phyloP scores from a whole-genome alignment of 1,140 invertebrate species.

The Nylanderia fulva region DNA sequence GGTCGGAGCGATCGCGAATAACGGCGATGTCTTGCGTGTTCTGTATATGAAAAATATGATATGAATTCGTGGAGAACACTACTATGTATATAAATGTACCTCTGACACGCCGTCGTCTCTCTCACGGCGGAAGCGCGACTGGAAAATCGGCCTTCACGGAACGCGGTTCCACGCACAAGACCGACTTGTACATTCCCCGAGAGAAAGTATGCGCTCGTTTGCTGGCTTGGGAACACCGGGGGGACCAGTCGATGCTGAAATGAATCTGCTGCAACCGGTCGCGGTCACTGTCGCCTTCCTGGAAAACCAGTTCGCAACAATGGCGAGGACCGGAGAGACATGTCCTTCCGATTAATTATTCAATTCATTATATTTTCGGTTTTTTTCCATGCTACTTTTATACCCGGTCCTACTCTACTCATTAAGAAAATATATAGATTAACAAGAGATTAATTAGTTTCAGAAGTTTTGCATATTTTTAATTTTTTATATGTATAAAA shows the following conservation, averaged over 20 bases:
- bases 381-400: not conserved
- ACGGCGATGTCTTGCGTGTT: not conserved
- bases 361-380: not conserved
- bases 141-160: slow-evolving; percentile 51
- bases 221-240: not conserved
- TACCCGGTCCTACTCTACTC: too few species aligned
- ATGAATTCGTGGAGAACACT: not conserved
- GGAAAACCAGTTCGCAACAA: slow-evolving; percentile 31
- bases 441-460: too few species aligned
- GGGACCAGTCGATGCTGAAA: slow-evolving; percentile 30
- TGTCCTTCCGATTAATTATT: not conserved
- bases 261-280: not conserved
- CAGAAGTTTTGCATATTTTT: too few species aligned
- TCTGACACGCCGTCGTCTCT: not conserved
- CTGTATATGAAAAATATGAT: not conserved
- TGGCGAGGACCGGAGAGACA: not conserved
- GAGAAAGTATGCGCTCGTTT: slow-evolving; percentile 38
- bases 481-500: too few species aligned
- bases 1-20: not conserved
- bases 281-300: slow-evolving; percentile 27
- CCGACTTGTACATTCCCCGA: slow-evolving; percentile 5
- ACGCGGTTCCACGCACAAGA: slow-evolving; percentile 24
- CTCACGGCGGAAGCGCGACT: slow-evolving; percentile 32
- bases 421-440: too few species aligned
- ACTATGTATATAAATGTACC: too few species aligned